Conservation (phyloP, 2,888 invertebrate species). For the Hydroisotoma schaefferi region DNA sequence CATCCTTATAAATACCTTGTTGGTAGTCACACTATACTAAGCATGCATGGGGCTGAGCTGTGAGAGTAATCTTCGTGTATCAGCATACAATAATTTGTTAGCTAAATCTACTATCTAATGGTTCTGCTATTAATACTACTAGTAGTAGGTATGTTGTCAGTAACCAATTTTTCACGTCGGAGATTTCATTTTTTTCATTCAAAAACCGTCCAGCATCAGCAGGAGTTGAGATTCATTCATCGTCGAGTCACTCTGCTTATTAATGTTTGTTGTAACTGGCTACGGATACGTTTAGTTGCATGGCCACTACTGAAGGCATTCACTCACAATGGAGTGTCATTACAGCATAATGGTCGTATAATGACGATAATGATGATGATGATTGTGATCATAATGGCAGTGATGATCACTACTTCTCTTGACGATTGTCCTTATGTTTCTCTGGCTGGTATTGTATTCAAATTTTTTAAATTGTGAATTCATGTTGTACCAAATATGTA, state of each 20-base stretch:
- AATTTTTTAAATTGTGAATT: slow-evolving; percentile 18
- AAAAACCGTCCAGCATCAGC: no score
- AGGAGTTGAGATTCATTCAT: no score
- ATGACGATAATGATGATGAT: slow-evolving; percentile 20
- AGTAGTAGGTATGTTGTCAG: no score
- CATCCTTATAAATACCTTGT: background rate
- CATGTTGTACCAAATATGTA: slow-evolving; percentile 12
- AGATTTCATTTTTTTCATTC: no score
- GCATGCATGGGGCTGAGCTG: background rate
- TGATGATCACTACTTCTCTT: slow-evolving; percentile 14
- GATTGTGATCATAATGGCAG: slow-evolving; percentile 17
- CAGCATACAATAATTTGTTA: background rate
- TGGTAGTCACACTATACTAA: no score
- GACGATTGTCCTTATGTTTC: slow-evolving; percentile 19
- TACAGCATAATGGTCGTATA: slow-evolving; percentile 17
- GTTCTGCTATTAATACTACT: no score
- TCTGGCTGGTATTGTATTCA: slow-evolving; percentile 16
- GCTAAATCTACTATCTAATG: no score
- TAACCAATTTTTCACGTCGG: no score
- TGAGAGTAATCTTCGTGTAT: background rate
- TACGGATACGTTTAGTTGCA: no score
- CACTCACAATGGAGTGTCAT: slow-evolving; percentile 13
- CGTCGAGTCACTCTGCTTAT: no score
- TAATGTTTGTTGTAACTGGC: no score
- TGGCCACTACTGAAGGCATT: no score